Conservation (phyloP, 2,113 vertebrate genomes). For the Cyprinodon tularosa region DNA sequence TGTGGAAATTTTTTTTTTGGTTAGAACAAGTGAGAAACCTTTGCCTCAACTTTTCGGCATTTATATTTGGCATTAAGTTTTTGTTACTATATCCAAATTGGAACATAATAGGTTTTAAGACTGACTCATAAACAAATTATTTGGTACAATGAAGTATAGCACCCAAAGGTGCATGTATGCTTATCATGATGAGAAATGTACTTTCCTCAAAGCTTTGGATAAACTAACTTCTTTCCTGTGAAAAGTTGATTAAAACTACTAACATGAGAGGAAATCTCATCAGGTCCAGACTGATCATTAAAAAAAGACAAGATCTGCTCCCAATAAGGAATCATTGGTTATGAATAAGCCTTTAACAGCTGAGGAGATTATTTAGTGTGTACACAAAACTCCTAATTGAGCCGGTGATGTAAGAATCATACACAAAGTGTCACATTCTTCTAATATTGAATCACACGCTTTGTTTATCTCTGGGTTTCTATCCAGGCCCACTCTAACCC, state of each 20-base stretch:
- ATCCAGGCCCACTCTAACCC: constrained; percentile 1
- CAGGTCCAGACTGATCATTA: background rate
- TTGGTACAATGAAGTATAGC: too few relatives aligned
- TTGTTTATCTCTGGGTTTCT: constrained; percentile 53
- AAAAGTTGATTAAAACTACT: constrained; percentile 25
- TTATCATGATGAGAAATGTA: background rate
- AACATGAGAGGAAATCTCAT: constrained; percentile 30
- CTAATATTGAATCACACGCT: constrained; percentile 13
- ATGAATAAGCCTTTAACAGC: background rate
- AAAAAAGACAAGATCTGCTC: background rate
- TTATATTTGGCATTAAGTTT: background rate
- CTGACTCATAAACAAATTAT: background rate
- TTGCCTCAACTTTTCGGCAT: background rate
- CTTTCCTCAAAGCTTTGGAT: constrained; percentile 3
- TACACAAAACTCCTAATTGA: constrained; percentile 6
- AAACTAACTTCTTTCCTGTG: constrained; percentile 59
- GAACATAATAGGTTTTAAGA: too few relatives aligned
- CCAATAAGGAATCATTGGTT: constrained; percentile 10
- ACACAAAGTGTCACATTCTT: constrained; percentile 36
- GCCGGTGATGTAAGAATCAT: constrained; percentile 2
- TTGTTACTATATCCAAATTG: background rate
- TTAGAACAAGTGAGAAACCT: background rate
- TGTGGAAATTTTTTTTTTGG: background rate
- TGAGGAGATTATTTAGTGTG: background rate
- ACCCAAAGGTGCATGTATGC: background rate